Evolutionary conservation across 2,797 vertebrate genomes (phyloP), one percentile per base, ranked within the genome.

Genomic region (Periophthalmus magnuspinnatus): DNA sequence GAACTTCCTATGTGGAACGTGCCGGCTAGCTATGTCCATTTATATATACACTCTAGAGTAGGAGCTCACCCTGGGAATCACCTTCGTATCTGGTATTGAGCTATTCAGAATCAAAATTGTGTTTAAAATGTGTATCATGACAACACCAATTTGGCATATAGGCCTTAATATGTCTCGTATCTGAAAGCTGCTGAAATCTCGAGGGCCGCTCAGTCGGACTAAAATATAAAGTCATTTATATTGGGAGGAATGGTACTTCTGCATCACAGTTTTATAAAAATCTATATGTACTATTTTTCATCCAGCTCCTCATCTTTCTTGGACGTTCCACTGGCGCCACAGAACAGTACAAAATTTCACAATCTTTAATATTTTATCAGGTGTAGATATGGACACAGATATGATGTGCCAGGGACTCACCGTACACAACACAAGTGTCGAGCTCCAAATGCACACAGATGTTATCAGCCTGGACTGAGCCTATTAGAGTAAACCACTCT

Each of bases 321-420:
- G 17, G 21, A 17, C 3, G 14, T 11, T 48, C 16, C 7, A 48
- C 62, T 64, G 62, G 62, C 22, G 38, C 62, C 62, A 64, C 41
- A 64, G 41, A 48, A 48, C 3, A 14, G 13, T 48, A 17, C 41
- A 48, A 28, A 32, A 64, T 64, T 24, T 64, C 41, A 28, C 47
- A 28, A 32, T 24, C 41, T 64, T 64, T 48, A 64, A 64, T 64
- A 63, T 64, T 64, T 64, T 28, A 64, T 64, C 21, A 47, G 62
- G 22, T 17, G 22, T 17, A 47, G 62, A 24, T 48, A 14, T 45
- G 8, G 41, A 62, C 47, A 62, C 41, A 48, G 41, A 48, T 64
- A 17, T 24, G 41, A 47, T 19, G 62, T 64, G 22, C 62, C 41
- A 48, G 62, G 5, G 41, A 48, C 41, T 64, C 62, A 45, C 21